Base-by-base conservation (phyloP, 2,113 vertebrate genomes). In the Rhabdomys dilectus region DNA sequence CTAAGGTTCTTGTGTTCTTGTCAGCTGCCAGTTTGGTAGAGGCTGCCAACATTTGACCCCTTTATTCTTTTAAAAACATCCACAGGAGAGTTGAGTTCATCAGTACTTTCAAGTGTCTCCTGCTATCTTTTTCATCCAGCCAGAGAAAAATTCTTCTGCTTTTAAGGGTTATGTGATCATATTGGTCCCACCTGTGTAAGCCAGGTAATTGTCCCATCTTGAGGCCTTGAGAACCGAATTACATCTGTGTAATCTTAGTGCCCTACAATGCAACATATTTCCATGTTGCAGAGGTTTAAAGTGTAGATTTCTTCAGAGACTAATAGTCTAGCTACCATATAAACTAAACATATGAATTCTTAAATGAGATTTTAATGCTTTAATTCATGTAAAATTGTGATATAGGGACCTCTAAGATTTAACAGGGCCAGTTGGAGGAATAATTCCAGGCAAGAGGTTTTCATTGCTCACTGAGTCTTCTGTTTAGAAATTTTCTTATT, bases 311-410 rank as follows among this genome's bases (percentile, higher is more conserved):
- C 62, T 85, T 95, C 91, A 87, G 56, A 88, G 58, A 39, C 39
- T 31, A 88, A n/a, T 85, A 88, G 82, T 80, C 45, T 89, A 10
- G 9, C 21, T 77, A 66, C 7, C 34, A 68, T 10, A 78, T 62
- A 72, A 89, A 77, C 2, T 85, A 91, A 91, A 91, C 13, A 48
- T 75, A 68, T 76, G 45, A 89, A 92, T 89, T 91, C 70, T 93
- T 70, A 94, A 89, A 93, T 82, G 31, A 87, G 29, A 12, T n/a
- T 81, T 87, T 45, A 66, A 80, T 95, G 77, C 15, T 6, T 80
- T 94, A 86, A 90, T 92, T 89, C 22, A 90, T 86, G 51, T 87
- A 10, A 93, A 97, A 95, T 56, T 12, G 34, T 91, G 60, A 42
- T 56, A 42, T n/a, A 68, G 42, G 19, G 13, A 90, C 53, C 81